Evolutionary conservation across 2,888 invertebrate genomes (phyloP).

Genomic region (Rhagonycha fulva): DNA sequence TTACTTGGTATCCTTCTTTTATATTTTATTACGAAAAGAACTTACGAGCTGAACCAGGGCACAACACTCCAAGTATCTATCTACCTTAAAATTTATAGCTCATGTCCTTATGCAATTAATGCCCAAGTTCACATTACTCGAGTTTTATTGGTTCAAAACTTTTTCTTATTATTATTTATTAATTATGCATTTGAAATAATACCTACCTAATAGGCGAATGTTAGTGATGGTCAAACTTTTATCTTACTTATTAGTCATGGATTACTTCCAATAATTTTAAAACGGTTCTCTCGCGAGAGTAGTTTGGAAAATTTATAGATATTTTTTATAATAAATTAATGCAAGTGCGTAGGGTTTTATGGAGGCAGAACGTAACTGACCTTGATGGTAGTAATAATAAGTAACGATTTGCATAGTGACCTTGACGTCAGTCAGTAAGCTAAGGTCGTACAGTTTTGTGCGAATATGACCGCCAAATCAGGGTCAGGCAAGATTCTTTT

Average conservation of each 20-base stretch:
- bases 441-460: slow-evolving; percentile 38
- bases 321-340: not conserved
- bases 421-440: slow-evolving; percentile 40
- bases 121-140: not conserved
- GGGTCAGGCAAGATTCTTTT: slow-evolving; percentile 34
- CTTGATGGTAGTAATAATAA: slow-evolving; percentile 24
- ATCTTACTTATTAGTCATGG: too few species aligned
- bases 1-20: slow-evolving; percentile 6
- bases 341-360: slow-evolving; percentile 2
- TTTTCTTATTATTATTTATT: too few species aligned
- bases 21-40: slow-evolving; percentile 13
- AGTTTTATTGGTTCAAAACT: too few species aligned
- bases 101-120: not conserved
- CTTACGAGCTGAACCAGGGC: not conserved
- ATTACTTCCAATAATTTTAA: not conserved
- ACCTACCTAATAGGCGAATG: too few species aligned
- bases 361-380: slow-evolving; percentile 22
- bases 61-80: not conserved
- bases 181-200: too few species aligned
- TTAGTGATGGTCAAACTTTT: too few species aligned
- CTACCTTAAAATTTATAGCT: not conserved
- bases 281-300: not conserved
- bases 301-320: not conserved
- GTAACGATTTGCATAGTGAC: slow-evolving; percentile 32
- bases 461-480: slow-evolving; percentile 39